Evolutionary conservation across 2,113 vertebrate species (phyloP), one percentile per base, ranked within the genome.

Genomic region (Nyctibius bracteatus): DNA sequence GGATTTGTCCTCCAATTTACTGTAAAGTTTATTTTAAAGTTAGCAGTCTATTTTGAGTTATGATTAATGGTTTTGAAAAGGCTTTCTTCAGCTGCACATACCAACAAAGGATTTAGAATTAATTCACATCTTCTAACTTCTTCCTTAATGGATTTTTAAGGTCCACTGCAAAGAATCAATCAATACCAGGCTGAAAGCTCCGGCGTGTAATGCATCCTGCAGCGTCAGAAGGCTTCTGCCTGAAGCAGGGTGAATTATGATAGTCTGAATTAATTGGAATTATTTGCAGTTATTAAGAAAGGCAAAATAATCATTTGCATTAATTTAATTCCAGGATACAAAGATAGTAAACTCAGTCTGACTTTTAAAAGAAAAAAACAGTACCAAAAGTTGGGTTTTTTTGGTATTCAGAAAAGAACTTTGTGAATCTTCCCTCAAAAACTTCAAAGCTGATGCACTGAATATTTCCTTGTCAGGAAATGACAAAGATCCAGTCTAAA

Each of bases 81-180:
- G 35, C 35, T 94, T 92, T 78, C 82, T 96, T 91, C 82, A 81
- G 92, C 94, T 94, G 86, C 84, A 96, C 82, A 57, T 43, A 78
- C 41, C 65, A 86, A 96, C 86, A 95, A 97, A 97, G 44, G 80
- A 80, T 88, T 96, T 87, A 77, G 96, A 96, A 97, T 97, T 98
- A 98, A 98, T 97, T 95, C 94, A 87, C 94, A 97, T 97, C 97
- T 95, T 94, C 96, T 94, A 91, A 82, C 92, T 97, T 51, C 75
- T 92, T 94, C 73, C 83, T 90, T 97, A 97, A 97, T 96, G 95
- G 95, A 92, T 94, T 97, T 96, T 97, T 97, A 96, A 97, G 97
- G 96, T 97, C 96, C 86, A 71, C 57, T 93, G 95, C 96, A 97
- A 96, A 92, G 96, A 90, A 98, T 97, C 96, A 97, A 97, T 97